phyloP scores from a whole-genome alignment of 1,140 invertebrate genomes.

The Anagrus nilaparvatae region DNA sequence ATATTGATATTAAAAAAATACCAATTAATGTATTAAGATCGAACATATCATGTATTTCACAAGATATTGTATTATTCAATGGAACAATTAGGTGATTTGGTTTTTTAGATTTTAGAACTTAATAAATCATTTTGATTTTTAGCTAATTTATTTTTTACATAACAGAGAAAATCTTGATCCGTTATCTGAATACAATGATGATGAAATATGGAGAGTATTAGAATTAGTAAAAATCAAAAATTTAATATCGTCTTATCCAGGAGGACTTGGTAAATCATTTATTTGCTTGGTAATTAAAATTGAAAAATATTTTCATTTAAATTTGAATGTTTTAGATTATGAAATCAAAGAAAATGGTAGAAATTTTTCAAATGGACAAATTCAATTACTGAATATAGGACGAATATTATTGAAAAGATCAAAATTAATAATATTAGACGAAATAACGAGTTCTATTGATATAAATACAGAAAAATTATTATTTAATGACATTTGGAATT shows the following conservation, averaged over 20 bases:
- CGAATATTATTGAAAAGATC: slow-evolving; percentile 46
- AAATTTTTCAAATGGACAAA: too few relatives aligned
- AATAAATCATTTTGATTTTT: too few relatives aligned
- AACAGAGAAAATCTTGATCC: slow-evolving; percentile 51
- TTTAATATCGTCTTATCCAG: slow-evolving; percentile 34
- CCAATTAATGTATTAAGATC: slow-evolving; percentile 60
- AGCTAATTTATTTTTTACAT: slow-evolving; percentile 1
- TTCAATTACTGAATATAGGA: slow-evolving; percentile 50
- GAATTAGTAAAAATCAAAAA: slow-evolving; percentile 45
- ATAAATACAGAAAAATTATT: too few relatives aligned
- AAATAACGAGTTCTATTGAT: slow-evolving; percentile 65
- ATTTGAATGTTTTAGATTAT: slow-evolving; percentile 34
- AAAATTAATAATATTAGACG: slow-evolving; percentile 49
- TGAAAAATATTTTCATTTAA: too few relatives aligned
- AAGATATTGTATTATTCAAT: slow-evolving; percentile 50
- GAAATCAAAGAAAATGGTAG: slow-evolving; percentile 47
- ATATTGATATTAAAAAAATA: slow-evolving; percentile 52
- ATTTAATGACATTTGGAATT: slow-evolving; percentile 51
- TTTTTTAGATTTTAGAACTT: too few relatives aligned
- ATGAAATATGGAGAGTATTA: slow-evolving; percentile 43
- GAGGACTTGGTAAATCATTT: slow-evolving; percentile 39
- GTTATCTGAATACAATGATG: slow-evolving; percentile 37
- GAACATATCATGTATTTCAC: slow-evolving; percentile 51
- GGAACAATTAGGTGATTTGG: slow-evolving; percentile 46
- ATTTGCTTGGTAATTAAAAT: too few relatives aligned